These are phyloP conservation scores for Aramus guarauna DNA, from an alignment of 2,113 vertebrate genomes.

Conservation along the genomic window DNA sequence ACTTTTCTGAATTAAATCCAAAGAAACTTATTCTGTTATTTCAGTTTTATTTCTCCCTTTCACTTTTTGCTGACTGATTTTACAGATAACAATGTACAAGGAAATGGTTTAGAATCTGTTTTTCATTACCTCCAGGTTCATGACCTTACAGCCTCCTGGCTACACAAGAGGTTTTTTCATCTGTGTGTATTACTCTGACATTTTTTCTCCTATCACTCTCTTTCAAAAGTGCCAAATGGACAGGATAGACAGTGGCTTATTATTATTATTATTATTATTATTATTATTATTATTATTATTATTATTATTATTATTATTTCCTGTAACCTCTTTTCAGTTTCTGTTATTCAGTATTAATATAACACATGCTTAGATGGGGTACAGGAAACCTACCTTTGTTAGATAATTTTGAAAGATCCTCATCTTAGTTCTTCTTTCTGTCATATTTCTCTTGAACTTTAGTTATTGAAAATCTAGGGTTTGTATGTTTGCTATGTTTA, in stretches of 20 bases:
- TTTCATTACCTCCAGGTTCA: neutral
- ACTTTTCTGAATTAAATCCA: neutral
- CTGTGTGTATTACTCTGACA: neutral
- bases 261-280: neutral
- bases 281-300: neutral
- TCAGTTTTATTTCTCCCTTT: neutral
- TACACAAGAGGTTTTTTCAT: neutral
- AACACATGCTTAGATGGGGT: neutral
- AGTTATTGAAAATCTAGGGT: neutral
- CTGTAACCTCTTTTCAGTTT: neutral
- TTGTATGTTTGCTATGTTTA: neutral
- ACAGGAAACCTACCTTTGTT: neutral
- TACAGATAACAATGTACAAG: neutral
- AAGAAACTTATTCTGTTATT: neutral
- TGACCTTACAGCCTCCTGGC: neutral
- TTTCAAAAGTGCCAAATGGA: neutral
- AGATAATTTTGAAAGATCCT: neutral
- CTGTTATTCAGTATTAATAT: neutral
- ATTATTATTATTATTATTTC: neutral
- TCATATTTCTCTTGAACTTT: neutral
- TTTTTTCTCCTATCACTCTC: neutral
- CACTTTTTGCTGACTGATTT: neutral
- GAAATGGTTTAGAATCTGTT: neutral
- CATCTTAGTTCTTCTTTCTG: neutral
- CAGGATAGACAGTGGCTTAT: neutral